phyloP scores from a whole-genome alignment of 2,113 vertebrate genomes.

The Romanogobio albipinnatus region DNA sequence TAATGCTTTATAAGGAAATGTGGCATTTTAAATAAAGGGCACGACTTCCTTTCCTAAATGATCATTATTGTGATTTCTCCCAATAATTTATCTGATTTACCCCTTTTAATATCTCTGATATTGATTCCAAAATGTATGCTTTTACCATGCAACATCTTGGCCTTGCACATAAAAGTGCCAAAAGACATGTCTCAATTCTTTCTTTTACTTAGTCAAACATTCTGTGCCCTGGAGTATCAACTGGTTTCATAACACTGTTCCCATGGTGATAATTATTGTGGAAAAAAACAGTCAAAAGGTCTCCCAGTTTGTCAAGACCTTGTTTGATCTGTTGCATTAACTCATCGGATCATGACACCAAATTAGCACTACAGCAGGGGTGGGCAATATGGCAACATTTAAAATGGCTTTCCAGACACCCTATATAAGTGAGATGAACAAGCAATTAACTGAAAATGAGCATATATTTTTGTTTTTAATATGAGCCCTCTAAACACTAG shows the following conservation, averaged over 20 bases:
- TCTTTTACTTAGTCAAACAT: slow-evolving; percentile 23
- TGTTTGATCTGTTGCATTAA: slow-evolving; percentile 52
- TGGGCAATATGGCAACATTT: not conserved
- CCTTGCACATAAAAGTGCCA: not conserved
- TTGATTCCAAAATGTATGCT: not conserved
- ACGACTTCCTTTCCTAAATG: no score
- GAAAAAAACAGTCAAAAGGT: slow-evolving; percentile 27
- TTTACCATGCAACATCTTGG: not conserved
- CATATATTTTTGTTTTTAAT: not conserved
- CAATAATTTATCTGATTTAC: not conserved
- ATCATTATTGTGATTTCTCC: not conserved
- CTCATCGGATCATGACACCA: slow-evolving; percentile 32
- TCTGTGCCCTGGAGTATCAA: not conserved
- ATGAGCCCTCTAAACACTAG: not conserved
- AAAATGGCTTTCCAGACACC: not conserved
- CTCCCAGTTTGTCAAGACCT: slow-evolving; percentile 60
- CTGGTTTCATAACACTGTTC: slow-evolving; percentile 45
- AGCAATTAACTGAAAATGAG: not conserved
- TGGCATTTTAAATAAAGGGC: no score
- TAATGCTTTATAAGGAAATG: no score
- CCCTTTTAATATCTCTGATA: not conserved
- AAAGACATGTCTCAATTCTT: not conserved
- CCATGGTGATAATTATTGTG: slow-evolving; percentile 51
- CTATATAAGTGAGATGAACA: not conserved
- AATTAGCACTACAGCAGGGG: slow-evolving; percentile 27